These are phyloP conservation scores for Andrena bicolor DNA, from an alignment of 2,888 invertebrate genomes.

Conservation along the genomic window DNA sequence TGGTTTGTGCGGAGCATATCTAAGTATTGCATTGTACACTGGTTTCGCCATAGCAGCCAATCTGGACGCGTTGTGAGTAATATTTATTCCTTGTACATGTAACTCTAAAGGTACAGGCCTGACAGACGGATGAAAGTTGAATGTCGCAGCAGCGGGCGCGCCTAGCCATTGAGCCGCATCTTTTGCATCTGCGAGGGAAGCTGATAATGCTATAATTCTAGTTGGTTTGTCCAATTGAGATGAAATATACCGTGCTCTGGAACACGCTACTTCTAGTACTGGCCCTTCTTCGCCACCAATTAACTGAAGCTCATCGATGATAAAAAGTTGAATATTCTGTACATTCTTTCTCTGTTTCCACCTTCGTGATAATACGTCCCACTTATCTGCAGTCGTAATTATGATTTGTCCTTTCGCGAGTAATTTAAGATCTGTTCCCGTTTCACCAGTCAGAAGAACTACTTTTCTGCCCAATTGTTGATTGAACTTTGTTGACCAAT, in stretches of 20 bases:
- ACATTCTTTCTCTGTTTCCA: conserved; percentile 99
- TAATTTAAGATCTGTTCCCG: conserved; percentile 97
- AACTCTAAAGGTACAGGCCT: conserved; percentile 97
- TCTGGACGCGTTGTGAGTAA: conserved; percentile 98
- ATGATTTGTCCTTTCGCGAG: conserved; percentile 98
- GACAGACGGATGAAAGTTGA: conserved; percentile 99
- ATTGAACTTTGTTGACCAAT: conserved; percentile 96
- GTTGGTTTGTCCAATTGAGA: conserved; percentile 96
- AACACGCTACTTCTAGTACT: conserved; percentile 96
- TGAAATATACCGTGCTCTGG: conserved; percentile 97
- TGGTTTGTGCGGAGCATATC: conserved; percentile 93
- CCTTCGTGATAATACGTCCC: conserved; percentile 98
- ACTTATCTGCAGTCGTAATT: conserved; percentile 98
- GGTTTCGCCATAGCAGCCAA: conserved; percentile 99
- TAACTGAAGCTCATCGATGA: conserved; percentile 97
- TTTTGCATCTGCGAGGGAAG: conserved; percentile 97
- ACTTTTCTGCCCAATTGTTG: conserved; percentile 93
- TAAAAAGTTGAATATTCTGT: conserved; percentile 97
- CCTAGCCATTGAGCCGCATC: conserved; percentile 99
- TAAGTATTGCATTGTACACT: conserved; percentile 95
- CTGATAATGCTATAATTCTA: conserved; percentile 96
- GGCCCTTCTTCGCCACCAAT: conserved; percentile 96
- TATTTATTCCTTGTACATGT: conserved; percentile 98
- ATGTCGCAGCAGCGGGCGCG: conserved; percentile 96
- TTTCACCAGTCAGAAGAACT: conserved; percentile 98